Evolutionary conservation across 64 coral and sea anemone genomes (phyloP).

Genomic region (Montipora capricornis): DNA sequence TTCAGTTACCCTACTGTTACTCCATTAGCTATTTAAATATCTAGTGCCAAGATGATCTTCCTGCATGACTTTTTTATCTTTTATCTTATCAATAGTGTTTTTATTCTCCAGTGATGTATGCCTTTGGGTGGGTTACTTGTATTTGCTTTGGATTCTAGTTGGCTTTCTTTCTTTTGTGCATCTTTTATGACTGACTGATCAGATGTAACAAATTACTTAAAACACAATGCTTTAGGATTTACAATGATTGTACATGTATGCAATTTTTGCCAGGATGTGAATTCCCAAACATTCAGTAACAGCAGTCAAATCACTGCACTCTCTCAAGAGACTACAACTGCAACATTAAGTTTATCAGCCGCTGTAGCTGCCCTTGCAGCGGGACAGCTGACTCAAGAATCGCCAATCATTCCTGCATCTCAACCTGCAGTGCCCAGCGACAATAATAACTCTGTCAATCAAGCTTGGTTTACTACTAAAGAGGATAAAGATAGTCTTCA

Average conservation of each 20-base stretch:
- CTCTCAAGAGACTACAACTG: constrained; percentile 45
- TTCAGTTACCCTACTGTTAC: too few species aligned
- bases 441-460: constrained; percentile 86
- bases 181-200: too few species aligned
- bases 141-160: too few species aligned
- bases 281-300: constrained; percentile 20
- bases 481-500: constrained; percentile 97
- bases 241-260: not conserved
- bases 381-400: constrained; percentile 50
- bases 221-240: too few species aligned
- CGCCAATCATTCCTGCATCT: constrained; percentile 51
- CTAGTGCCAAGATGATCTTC: too few species aligned
- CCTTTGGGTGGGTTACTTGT: too few species aligned
- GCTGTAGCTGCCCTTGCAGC: constrained; percentile 51
- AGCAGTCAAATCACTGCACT: constrained; percentile 16
- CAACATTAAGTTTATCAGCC: constrained; percentile 46
- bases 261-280: not conserved
- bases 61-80: not conserved
- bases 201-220: too few species aligned
- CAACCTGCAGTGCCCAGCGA: constrained; percentile 31
- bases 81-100: not conserved
- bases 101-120: too few species aligned
- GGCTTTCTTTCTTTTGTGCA: too few species aligned
- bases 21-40: too few species aligned
- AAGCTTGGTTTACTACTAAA: constrained; percentile 98